phyloP scores from a whole-genome alignment of 2,797 vertebrate genomes.

The Gymnopithys bicolor region DNA sequence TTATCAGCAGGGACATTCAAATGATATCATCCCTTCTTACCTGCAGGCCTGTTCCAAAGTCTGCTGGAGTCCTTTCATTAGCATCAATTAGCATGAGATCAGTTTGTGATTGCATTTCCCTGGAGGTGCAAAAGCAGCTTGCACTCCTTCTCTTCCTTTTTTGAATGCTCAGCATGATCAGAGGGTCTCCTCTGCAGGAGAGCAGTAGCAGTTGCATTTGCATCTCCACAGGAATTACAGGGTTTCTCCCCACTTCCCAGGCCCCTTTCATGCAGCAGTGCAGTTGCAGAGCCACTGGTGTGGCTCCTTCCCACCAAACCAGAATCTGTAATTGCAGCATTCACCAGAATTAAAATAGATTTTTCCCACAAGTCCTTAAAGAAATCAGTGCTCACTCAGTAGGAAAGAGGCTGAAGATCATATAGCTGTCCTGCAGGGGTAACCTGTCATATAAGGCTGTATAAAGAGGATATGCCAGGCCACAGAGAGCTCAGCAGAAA shows the following conservation, averaged over 20 bases:
- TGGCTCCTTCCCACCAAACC: not conserved
- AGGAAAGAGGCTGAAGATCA: not conserved
- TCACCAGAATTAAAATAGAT: not conserved
- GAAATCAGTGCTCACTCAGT: not conserved
- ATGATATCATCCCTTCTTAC: not conserved
- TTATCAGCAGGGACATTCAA: not conserved
- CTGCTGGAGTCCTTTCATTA: not conserved
- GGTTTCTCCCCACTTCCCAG: not conserved
- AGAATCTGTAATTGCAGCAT: not conserved
- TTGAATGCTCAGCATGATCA: not conserved
- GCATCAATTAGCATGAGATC: not conserved
- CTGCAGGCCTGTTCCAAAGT: not conserved
- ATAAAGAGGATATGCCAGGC: not conserved
- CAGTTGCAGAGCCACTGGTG: not conserved
- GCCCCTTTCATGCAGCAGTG: not conserved
- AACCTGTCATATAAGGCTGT: not conserved
- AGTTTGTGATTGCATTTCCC: not conserved
- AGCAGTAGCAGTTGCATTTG: not conserved
- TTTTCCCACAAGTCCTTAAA: not conserved
- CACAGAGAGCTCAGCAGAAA: not conserved
- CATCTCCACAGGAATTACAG: not conserved
- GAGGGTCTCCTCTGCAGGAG: not conserved
- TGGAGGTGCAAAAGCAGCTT: not conserved
- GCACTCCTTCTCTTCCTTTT: not conserved
- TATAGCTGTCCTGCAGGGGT: not conserved